phyloP scores from a whole-genome alignment of 2,888 invertebrate genomes.

The Nemoura dubitans region DNA sequence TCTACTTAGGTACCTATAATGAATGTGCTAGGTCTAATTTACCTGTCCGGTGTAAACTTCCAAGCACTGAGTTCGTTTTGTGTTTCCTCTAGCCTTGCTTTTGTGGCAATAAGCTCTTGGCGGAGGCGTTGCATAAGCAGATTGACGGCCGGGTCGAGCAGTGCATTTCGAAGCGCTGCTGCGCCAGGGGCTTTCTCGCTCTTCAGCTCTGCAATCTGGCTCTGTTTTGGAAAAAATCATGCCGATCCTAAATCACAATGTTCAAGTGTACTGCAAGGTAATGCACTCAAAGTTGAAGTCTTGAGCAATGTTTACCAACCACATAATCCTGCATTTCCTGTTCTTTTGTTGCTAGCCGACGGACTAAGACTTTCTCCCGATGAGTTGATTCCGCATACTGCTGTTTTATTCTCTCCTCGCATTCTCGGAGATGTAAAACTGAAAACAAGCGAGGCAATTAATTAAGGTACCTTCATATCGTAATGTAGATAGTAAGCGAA shows the following conservation, averaged over 20 bases:
- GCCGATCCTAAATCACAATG: neutral
- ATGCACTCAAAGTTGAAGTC: neutral
- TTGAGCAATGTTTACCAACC: conserved; percentile 73
- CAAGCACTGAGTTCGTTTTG: conserved; percentile 97
- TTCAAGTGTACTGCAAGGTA: no score
- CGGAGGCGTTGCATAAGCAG: conserved; percentile 89
- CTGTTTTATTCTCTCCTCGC: conserved; percentile 80
- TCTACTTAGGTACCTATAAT: neutral
- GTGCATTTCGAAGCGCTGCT: conserved; percentile 78
- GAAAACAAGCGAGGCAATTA: no score
- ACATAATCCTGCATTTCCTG: conserved; percentile 96
- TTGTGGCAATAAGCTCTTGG: conserved; percentile 87
- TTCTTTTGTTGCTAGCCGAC: conserved; percentile 92
- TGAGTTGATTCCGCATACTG: conserved; percentile 88
- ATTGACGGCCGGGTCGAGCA: conserved; percentile 96
- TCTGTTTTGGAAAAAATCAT: conserved; percentile 64
- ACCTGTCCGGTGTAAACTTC: conserved; percentile 99
- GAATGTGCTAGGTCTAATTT: neutral
- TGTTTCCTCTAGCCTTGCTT: conserved; percentile 92
- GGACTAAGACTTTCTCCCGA: conserved; percentile 90
- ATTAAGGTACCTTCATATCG: neutral
- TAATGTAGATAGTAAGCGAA: no score
- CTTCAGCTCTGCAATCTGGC: conserved; percentile 93
- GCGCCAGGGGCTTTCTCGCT: conserved; percentile 83
- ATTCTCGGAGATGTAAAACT: conserved; percentile 66